phyloP scores from a whole-genome alignment of 2,113 vertebrate genomes.

The Australoheros scitulus region DNA sequence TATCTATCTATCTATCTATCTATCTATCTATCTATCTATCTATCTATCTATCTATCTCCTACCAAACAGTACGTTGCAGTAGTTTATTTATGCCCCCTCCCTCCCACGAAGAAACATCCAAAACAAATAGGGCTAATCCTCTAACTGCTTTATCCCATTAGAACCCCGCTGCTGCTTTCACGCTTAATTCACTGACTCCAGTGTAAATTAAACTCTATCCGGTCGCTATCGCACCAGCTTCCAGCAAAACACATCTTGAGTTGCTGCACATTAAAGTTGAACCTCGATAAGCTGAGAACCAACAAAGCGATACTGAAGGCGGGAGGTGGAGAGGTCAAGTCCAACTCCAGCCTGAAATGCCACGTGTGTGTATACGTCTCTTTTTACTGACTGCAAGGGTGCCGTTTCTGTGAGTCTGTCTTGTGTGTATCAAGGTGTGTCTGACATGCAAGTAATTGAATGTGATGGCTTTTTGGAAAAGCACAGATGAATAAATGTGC shows the following conservation, averaged over 20 bases:
- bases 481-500: too few species aligned
- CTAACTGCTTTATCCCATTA: slow-evolving; percentile 76
- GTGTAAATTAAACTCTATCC: slow-evolving; percentile 77
- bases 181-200: slow-evolving; percentile 58
- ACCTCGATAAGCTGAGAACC: slow-evolving; percentile 69
- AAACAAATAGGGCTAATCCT: slow-evolving; percentile 77
- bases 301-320: slow-evolving; percentile 27
- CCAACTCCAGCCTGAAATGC: slow-evolving; percentile 38
- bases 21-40: slow-evolving; percentile 28
- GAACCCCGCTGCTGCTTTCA: slow-evolving; percentile 63
- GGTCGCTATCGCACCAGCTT: slow-evolving; percentile 50
- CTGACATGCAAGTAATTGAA: neutral
- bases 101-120: slow-evolving; percentile 73
- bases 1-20: slow-evolving; percentile 25
- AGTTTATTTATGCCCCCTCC: slow-evolving; percentile 63
- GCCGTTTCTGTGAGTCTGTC: neutral
- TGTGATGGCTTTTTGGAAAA: neutral
- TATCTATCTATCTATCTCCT: slow-evolving; percentile 19
- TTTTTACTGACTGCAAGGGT: neutral
- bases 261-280: slow-evolving; percentile 70
- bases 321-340: slow-evolving; percentile 73
- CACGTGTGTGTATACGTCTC: slow-evolving; percentile 38
- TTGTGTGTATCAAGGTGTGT: neutral
- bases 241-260: slow-evolving; percentile 61
- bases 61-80: slow-evolving; percentile 23